phyloP scores from a whole-genome alignment of 2,113 vertebrate species.

The Phrynosoma platyrhinos region DNA sequence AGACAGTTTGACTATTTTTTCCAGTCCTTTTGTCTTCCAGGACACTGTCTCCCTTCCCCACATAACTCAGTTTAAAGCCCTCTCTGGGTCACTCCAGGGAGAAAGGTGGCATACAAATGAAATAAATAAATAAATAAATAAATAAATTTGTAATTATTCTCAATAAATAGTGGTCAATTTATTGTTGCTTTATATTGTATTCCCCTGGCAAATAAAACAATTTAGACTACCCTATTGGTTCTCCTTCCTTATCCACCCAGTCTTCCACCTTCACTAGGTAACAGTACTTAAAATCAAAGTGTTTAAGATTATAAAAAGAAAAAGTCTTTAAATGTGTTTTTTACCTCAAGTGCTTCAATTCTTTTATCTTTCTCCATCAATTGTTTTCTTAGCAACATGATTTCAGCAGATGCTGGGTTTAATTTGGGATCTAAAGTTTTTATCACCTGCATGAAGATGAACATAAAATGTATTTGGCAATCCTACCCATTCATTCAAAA shows the following conservation, averaged over 20 bases:
- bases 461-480: slow-evolving; percentile 24
- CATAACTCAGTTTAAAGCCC: no score
- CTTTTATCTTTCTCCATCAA: slow-evolving; percentile 90
- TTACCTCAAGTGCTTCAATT: slow-evolving; percentile 91
- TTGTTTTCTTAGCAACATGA: slow-evolving; percentile 90
- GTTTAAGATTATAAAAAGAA: not conserved
- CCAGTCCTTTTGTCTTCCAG: no score
- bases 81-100: no score
- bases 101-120: no score
- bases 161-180: not conserved
- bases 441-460: slow-evolving; percentile 85
- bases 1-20: no score
- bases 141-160: no score
- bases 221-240: not conserved
- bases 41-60: no score
- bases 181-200: not conserved
- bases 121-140: no score
- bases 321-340: not conserved
- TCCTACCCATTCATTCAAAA: slow-evolving; percentile 1
- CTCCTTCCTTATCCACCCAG: not conserved
- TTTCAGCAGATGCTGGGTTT: slow-evolving; percentile 96
- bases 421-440: slow-evolving; percentile 95
- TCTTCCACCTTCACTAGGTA: not conserved
- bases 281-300: not conserved
- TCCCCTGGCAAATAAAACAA: not conserved